Base-by-base conservation (phyloP, 2,888 invertebrate genomes). In the Habroteleia sp. region DNA sequence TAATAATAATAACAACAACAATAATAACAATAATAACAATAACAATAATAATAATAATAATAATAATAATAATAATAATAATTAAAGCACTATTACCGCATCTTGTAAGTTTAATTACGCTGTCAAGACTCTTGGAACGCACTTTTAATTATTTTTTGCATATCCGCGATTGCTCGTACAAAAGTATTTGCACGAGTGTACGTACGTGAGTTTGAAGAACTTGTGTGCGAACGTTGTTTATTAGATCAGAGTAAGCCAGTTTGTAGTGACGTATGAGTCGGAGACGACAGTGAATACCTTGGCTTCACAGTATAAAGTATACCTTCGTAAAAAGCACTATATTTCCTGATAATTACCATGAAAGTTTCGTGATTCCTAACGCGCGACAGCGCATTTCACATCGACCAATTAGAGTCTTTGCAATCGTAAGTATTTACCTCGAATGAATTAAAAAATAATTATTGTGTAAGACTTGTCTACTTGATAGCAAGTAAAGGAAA, bases 191-290 rank as follows among this genome's bases (percentile, higher is more conserved):
- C 11, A 16, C 6, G 41, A 20, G 52, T 29, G 8, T 39, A 14
- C 16, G 37, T 52, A 54, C 11, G 44, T 31, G 62, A 73, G 46
- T 50, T 58, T 39, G 31, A 17, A 6, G 41, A 41, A 60, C 33
- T 27, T 66, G 74, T 75, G 74, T 75, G 74, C 35, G 74, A 46
- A 27, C 72, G 81, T 82, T 83, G 82, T 83, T 86, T 86, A 86
- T 86, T 86, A 86, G 85, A 86, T 86, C 84, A 85, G 81, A 83
- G 81, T 86, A 86, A 86, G 85, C 85, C 86, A 85, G 85, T 86
- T 86, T 84, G 85, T 79, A 81, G 81, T 81, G 83, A 83, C 83
- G 83, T 82, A 81, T 79, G 80, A 71, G 77, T 72, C 71, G 62
- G 74, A 78, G 78, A 79, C 75, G 80, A 75, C 81, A 81, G 83